Percentiles rank a stretch among this genome's conserved stretches.
Conservation (phyloP, 2,113 vertebrate genomes). For the Bettongia penicillata region DNA sequence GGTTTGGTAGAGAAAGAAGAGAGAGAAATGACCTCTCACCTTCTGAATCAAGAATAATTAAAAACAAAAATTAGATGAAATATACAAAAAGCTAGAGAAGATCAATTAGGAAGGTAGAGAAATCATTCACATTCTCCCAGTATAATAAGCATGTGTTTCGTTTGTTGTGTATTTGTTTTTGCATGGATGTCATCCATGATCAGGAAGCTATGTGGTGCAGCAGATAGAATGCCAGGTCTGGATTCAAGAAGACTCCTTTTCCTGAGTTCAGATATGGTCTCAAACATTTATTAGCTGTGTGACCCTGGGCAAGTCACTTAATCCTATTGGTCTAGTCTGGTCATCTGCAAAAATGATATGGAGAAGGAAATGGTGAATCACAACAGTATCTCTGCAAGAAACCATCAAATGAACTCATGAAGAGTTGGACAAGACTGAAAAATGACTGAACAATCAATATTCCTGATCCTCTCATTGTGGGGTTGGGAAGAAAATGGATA, state of each 20-base stretch:
- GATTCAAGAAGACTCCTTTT: no score
- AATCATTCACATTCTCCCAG: neutral
- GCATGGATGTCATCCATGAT: no score
- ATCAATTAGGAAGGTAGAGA: neutral
- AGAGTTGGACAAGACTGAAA: neutral
- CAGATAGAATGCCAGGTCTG: no score
- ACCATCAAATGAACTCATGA: neutral
- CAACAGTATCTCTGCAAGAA: neutral
- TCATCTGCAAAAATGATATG: neutral
- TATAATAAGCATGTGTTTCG: neutral
- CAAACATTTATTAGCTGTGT: no score
- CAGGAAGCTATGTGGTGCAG: no score
- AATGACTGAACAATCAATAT: neutral
- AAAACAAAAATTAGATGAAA: neutral
- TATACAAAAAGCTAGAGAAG: neutral
- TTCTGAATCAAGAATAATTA: neutral
- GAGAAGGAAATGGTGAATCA: neutral
- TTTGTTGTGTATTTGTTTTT: no score
- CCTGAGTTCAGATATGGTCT: no score
- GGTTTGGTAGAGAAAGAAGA: neutral
- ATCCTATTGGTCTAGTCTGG: neutral
- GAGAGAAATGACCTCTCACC: neutral
- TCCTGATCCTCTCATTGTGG: neutral
- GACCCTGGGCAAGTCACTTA: neutral
- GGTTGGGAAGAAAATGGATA: neutral